Percentiles rank a stretch among this genome's conserved stretches.
Conservation (phyloP, 2,888 invertebrate genomes). For the Thyatira batis region DNA sequence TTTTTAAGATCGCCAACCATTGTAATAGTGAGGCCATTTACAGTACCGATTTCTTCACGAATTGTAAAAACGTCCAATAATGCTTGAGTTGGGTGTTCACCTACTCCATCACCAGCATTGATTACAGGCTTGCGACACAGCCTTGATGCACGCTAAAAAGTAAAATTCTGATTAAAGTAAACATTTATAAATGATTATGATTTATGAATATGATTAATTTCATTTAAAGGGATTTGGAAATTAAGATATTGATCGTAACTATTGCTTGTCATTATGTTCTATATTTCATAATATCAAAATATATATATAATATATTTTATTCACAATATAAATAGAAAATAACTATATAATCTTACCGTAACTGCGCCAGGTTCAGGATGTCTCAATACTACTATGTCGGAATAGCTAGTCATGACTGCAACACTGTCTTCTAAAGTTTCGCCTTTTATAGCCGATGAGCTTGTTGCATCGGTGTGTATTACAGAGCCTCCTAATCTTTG, state of each 20-base stretch:
- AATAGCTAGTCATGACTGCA: constrained; percentile 93
- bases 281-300: too few relatives aligned
- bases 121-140: constrained; percentile 95
- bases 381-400: constrained; percentile 96
- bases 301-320: too few relatives aligned
- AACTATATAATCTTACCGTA: constrained; percentile 81
- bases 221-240: too few relatives aligned
- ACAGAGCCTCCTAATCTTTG: constrained; percentile 96
- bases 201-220: too few relatives aligned
- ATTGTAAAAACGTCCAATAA: constrained; percentile 98
- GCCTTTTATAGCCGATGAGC: constrained; percentile 97
- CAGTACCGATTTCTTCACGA: constrained; percentile 98
- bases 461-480: constrained; percentile 93
- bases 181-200: too few relatives aligned
- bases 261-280: too few relatives aligned
- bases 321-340: neutral
- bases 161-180: too few relatives aligned
- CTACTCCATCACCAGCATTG: constrained; percentile 98
- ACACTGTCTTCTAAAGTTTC: constrained; percentile 96
- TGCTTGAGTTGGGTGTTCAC: constrained; percentile 99
- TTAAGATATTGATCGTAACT: neutral
- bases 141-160: constrained; percentile 88
- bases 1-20: constrained; percentile 99
- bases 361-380: constrained; percentile 97
- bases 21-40: constrained; percentile 97